phyloP scores from a whole-genome alignment of 2,888 invertebrate species.

The Zygaena filipendulae region DNA sequence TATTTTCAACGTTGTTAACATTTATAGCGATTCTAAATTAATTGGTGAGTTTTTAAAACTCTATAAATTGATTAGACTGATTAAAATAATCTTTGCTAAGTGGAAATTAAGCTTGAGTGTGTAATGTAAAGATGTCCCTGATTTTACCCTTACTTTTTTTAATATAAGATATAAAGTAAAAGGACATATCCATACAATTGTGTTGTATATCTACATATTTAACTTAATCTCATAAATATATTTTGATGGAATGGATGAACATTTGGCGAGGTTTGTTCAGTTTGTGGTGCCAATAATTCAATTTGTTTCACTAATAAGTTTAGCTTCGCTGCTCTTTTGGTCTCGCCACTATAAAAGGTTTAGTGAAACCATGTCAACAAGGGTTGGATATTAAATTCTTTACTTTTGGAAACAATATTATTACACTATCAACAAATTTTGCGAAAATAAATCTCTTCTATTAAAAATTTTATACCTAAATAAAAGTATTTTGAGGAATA shows the following conservation, averaged over 20 bases:
- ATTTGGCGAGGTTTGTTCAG: conserved; percentile 42
- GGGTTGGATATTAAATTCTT: conserved; percentile 3
- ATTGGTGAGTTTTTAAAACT: too few species aligned
- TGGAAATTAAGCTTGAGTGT: neutral
- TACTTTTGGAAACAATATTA: neutral
- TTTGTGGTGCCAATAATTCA: conserved; percentile 44
- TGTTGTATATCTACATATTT: too few species aligned
- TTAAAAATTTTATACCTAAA: neutral
- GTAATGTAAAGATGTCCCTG: conserved; percentile 20
- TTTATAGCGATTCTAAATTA: too few species aligned
- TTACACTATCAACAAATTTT: neutral
- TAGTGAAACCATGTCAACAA: conserved; percentile 37
- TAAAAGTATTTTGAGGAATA: neutral
- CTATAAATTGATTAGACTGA: too few species aligned
- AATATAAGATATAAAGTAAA: too few species aligned
- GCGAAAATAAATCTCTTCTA: neutral
- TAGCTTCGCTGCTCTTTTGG: conserved; percentile 53
- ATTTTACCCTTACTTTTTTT: too few species aligned
- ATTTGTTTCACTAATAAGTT: conserved; percentile 42
- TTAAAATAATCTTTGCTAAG: conserved; percentile 6
- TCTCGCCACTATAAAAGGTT: conserved; percentile 46
- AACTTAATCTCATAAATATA: conserved; percentile 43
- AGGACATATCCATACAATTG: too few species aligned
- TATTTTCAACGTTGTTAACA: too few species aligned
- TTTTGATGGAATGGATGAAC: conserved; percentile 35